Base-by-base conservation (phyloP, 2,888 invertebrate genomes). In the Amphipyra berbera region DNA sequence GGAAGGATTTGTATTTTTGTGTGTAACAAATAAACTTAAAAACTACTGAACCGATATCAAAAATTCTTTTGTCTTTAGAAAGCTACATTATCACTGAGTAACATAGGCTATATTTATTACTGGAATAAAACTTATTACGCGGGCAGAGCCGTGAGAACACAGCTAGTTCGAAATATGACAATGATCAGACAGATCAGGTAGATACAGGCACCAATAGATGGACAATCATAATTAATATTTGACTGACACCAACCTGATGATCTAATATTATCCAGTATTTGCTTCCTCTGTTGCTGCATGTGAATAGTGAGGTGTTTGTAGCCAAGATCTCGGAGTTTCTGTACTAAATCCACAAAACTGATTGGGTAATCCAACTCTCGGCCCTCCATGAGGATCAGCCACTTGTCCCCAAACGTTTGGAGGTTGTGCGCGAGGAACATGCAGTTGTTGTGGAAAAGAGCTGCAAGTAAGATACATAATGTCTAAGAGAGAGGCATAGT, bases 401-500 rank as follows among this genome's bases (percentile, higher is more conserved):
- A 98, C 83, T 96, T 96, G 79, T 96, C 95, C 0, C 96, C 96
- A 80, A 97, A 92, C 0, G 96, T 96, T 58, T 96, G 95, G 58
- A 97, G 91, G 79, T 96, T 96, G 90, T 98, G 97, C 0, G 97
- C 96, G 10, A 99, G 94, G 85, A 97, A 99, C 96, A 97, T 96
- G 87, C 98, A 98, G 90, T 99, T 99, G 94, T 99, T 99, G 92
- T 98, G 97, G 84, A 97, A 97, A 30, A 98, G 86, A 6, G 97
- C 98, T 97, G 89, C 42, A 93, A 93, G 46, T 52, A 58, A 47
- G 14, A 41, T 14, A 41, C 40, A 41, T 1, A 7, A 14, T 41
- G 3, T 2, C 21, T 21, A 21, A 2, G 13, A 41, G 12, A 7
- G 6, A 30, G 7, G 7, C 6, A 30, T 1, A 30, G 30, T 30